Evolutionary conservation across 2,888 invertebrate genomes (phyloP), one percentile per base, ranked within the genome.

Genomic region (Mythimna lalbum): DNA sequence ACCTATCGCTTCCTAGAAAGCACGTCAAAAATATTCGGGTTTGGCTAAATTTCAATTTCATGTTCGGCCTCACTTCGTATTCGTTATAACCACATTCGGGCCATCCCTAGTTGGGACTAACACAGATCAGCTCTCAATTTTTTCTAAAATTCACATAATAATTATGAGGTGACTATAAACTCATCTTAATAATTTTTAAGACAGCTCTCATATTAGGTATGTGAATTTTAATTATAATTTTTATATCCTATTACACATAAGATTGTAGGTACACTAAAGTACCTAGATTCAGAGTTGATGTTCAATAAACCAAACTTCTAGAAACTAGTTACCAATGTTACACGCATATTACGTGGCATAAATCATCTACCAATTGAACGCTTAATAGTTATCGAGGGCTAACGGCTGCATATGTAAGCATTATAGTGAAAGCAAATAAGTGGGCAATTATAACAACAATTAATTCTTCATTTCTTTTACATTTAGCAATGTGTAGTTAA

Each of bases 311-410:
- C 21, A 69, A 39, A 10, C 4, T 49, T 33, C 21, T 14, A 39
- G 39, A 76, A 56, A 63, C 75, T 55, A 74, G 66, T 73, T 76
- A 69, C 69, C 73, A 69, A 66, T 76, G 67, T 72, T 75, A 78
- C 57, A 47, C 71, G 62, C 67, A 59, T 63, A 64, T 61, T 60
- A 73, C 66, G 31, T 59, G n/a, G 31, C 69, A 63, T 56, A 57
- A 66, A 67, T 59, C 52, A 73, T 66, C 65, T 50, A 73, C 39
- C 63, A 77, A 67, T 81, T 78, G 74, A 86, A 88, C 85, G 85
- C 83, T 78, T 78, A 89, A 72, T 90, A 81, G 83, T 73, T 88
- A 90, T 89, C 85, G 89, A 87, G 90, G 87, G 75, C 90, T 86
- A 88, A 86, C 89, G 84, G 76, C 89, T 86, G 64, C 80, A 81